Evolutionary conservation across 2,888 invertebrate species (phyloP).

Genomic region (Tipula lateralis): DNA sequence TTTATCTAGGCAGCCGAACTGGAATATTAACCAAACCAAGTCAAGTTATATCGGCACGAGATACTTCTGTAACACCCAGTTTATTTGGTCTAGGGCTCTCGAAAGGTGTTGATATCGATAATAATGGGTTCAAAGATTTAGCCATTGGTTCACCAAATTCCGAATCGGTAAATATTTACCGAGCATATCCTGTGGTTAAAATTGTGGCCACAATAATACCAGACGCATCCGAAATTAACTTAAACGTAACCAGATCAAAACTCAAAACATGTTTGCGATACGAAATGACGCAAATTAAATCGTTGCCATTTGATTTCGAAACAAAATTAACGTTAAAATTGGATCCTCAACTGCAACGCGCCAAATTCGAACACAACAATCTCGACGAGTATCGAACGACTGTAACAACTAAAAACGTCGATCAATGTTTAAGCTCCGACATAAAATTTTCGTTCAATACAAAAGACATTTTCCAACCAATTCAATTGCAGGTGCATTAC

Average conservation of each 20-base stretch:
- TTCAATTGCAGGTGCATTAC: neutral
- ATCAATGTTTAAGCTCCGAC: neutral
- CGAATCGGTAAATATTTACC: conserved; percentile 40
- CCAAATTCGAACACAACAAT: neutral
- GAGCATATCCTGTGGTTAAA: conserved; percentile 38
- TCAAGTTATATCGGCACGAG: conserved; percentile 44
- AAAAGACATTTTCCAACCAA: neutral
- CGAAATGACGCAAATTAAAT: neutral
- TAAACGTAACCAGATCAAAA: neutral
- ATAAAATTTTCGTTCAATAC: neutral
- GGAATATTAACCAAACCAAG: conserved; percentile 57
- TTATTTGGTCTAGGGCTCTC: conserved; percentile 36
- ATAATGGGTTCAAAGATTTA: conserved; percentile 35
- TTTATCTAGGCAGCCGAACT: conserved; percentile 63
- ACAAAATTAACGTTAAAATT: neutral
- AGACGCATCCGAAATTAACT: neutral
- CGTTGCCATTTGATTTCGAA: neutral
- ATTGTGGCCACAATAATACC: conserved; percentile 32
- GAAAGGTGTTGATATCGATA: conserved; percentile 42
- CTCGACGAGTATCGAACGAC: neutral
- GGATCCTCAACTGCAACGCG: neutral
- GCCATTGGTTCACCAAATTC: conserved; percentile 41
- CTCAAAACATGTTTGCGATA: neutral
- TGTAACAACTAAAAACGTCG: neutral
- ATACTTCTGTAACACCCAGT: neutral